Percentiles rank a stretch among this genome's conserved stretches.
These are phyloP conservation scores for Amphiura filiformis DNA, from an alignment of 35 echinoderm and acorn worm genomes.

Conservation along the genomic window DNA sequence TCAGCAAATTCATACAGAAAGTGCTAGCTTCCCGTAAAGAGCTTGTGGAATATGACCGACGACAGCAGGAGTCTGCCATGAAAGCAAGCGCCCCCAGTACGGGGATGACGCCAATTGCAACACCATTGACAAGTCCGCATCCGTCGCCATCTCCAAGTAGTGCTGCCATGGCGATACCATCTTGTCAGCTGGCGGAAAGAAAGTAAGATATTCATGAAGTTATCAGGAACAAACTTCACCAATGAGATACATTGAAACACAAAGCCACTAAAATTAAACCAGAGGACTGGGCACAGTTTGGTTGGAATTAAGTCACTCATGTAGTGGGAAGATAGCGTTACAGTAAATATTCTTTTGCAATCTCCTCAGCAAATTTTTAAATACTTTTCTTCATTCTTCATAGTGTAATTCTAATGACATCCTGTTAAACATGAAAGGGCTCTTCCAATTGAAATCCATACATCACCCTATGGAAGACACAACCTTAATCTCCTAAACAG, in stretches of 20 bases:
- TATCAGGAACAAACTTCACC: neutral
- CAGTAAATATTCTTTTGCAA: too few relatives aligned
- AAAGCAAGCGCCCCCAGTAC: constrained; percentile 64
- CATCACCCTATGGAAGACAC: too few relatives aligned
- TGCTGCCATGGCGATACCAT: constrained; percentile 52
- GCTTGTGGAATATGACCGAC: constrained; percentile 89
- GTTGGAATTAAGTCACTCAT: too few relatives aligned
- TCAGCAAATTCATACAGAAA: constrained; percentile 99
- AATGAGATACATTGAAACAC: neutral
- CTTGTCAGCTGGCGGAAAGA: constrained; percentile 73
- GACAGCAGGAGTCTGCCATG: constrained; percentile 79
- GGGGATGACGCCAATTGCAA: constrained; percentile 83
- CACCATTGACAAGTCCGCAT: constrained; percentile 80
- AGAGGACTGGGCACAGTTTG: too few relatives aligned
- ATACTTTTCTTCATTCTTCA: too few relatives aligned
- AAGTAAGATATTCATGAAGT: constrained; percentile 68
- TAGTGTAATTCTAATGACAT: too few relatives aligned
- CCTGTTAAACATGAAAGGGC: too few relatives aligned
- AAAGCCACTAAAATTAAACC: too few relatives aligned
- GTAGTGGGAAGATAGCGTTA: too few relatives aligned
- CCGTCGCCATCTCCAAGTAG: constrained; percentile 74
- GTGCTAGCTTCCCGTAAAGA: constrained; percentile 96
- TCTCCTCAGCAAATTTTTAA: too few relatives aligned
- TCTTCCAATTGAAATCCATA: too few relatives aligned
- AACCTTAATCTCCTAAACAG: too few relatives aligned